Evolutionary conservation across 2,113 vertebrate genomes (phyloP), one percentile per base, ranked within the genome.

Genomic region (Myotis yumanensis): DNA sequence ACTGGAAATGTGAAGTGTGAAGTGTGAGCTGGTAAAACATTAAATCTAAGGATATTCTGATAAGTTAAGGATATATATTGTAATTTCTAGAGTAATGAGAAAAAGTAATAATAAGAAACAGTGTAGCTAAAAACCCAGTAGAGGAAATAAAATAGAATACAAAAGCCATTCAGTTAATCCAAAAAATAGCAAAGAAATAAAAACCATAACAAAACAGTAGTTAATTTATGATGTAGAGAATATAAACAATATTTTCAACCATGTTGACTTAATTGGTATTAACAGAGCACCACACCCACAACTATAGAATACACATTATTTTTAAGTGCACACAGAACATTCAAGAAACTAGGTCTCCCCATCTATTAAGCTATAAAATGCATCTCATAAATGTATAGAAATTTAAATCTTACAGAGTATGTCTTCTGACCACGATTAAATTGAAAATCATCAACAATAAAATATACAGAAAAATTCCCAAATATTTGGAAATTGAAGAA

Each of bases 401-500:
- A 85, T 18, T 71, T 7, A 71, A 87, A 90, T 80, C 54, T 90
- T 87, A 69, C 20, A 82, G 54, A 94, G 40, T 62, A 25, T 81
- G 3, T 75, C 43, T 92, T 87, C 7, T 88, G 28, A 77, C 5
- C 2, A 51, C 23, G 80, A 46, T 86, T 82, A 82, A 93, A 88
- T 20, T 40, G 17, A 69, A 90, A 83, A 84, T 73, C 4, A 43
- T 5, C 95, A 52, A 84, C 28, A 89, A 37, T 75, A 85, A 64
- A 7, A 43, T 69, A 1, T 14, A 48, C 15, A 69, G 35, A 83
- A 93, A 86, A 64, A 48, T 37, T 69, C 17, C 4, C n/a, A 90
- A 75, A 83, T 75, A 64, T 75, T 89, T 95, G 12, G 15, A 83
- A 89, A 91, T 73, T 79, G 64, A 86, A 66, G 35, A 91, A n/a